phyloP scores from a whole-genome alignment of 1,140 invertebrate species.

The Apis cerana region DNA sequence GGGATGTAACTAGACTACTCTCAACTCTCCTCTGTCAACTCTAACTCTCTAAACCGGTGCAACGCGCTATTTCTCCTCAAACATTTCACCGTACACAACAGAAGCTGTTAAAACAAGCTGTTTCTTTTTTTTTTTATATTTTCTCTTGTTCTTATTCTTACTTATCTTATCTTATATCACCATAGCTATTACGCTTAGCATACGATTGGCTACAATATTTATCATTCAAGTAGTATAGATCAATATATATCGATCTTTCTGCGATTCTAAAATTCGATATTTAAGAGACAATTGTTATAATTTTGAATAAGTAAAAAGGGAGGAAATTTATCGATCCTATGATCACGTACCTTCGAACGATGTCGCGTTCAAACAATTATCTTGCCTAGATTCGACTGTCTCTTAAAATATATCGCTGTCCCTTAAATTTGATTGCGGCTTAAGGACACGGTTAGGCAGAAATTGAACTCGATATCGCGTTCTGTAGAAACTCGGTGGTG shows the following conservation, averaged over 20 bases:
- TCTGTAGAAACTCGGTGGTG: conserved; percentile 36
- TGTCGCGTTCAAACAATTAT: neutral
- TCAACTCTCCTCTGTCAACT: conserved; percentile 9
- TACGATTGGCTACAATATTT: too few relatives aligned
- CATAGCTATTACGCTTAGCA: neutral
- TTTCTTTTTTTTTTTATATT: neutral
- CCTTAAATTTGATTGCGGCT: conserved; percentile 32
- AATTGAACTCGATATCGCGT: conserved; percentile 54
- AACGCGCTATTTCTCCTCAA: neutral
- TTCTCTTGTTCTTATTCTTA: too few relatives aligned
- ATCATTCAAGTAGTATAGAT: neutral
- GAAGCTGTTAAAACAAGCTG: neutral
- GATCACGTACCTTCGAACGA: too few relatives aligned
- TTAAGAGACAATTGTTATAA: too few relatives aligned
- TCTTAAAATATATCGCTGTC: conserved; percentile 42
- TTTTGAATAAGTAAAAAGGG: too few relatives aligned
- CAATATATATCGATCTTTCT: too few relatives aligned
- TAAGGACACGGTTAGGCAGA: conserved; percentile 36
- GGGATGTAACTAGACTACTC: conserved; percentile 30
- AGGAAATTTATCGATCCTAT: neutral
- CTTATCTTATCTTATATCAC: neutral
- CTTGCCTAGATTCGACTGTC: neutral
- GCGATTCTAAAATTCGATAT: too few relatives aligned
- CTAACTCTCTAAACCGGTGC: neutral
- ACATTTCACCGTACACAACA: neutral